phyloP scores from a whole-genome alignment of 2,113 vertebrate species.

The Strix aluco region DNA sequence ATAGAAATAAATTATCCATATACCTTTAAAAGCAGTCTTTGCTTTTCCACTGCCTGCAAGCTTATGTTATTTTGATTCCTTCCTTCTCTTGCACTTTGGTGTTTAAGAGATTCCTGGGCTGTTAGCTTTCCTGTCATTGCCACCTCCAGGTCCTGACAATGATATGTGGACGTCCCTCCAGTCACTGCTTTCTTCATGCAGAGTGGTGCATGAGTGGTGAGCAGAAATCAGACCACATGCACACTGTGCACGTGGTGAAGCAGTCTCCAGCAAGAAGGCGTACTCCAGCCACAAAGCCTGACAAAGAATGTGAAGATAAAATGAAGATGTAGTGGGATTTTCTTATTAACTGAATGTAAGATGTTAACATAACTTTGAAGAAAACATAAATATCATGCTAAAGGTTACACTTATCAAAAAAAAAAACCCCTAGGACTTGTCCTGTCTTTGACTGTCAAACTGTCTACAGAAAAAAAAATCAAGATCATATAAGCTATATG shows the following conservation, averaged over 20 bases:
- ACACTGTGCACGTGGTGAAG: background rate
- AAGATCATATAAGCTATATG: rapidly evolving
- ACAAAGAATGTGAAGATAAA: background rate
- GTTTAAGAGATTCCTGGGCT: background rate
- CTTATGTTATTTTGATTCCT: background rate
- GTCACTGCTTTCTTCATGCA: background rate
- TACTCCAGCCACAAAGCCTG: background rate
- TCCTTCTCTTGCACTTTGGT: background rate
- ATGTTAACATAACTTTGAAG: background rate
- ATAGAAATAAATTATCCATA: background rate
- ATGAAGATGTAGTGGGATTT: background rate
- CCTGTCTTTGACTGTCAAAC: background rate
- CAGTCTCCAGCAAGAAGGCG: background rate
- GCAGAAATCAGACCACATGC: background rate
- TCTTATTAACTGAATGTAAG: background rate
- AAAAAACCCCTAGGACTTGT: background rate
- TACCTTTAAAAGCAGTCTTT: background rate
- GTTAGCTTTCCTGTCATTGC: background rate
- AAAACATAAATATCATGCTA: background rate
- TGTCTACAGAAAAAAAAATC: background rate
- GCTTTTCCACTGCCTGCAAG: background rate
- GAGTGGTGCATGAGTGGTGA: background rate
- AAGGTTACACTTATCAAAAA: background rate
- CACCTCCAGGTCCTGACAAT: background rate
- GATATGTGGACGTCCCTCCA: background rate